Conservation (phyloP, 2,888 invertebrate genomes). For the Amblyjoppa proteus region DNA sequence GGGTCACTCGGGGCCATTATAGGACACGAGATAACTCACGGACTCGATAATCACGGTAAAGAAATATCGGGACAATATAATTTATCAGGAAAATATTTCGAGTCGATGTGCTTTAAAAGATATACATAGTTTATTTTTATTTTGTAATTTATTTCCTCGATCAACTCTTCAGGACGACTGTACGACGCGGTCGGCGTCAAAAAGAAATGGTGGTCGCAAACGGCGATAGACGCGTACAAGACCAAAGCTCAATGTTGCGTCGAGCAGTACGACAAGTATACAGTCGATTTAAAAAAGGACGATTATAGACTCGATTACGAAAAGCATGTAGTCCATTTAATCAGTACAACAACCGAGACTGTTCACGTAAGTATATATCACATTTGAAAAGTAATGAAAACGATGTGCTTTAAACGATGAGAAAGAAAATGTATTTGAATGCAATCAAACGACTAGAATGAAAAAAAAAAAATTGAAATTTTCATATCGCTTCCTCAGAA, state of each 20-base stretch:
- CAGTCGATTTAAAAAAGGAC: neutral
- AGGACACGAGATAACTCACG: neutral
- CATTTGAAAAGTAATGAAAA: neutral
- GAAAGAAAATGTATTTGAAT: too few species aligned
- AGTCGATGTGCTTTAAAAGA: too few species aligned
- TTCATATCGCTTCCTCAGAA: too few species aligned
- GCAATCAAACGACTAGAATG: too few species aligned
- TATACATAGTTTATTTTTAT: neutral
- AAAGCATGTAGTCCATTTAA: conserved; percentile 83
- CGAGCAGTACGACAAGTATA: conserved; percentile 88
- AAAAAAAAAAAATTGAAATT: too few species aligned
- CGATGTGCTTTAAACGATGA: too few species aligned
- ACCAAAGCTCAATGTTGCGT: conserved; percentile 89
- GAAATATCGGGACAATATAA: neutral
- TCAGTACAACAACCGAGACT: conserved; percentile 80
- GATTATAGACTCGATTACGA: too few species aligned
- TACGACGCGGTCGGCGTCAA: conserved; percentile 93
- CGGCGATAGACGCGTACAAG: conserved; percentile 88
- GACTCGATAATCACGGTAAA: neutral
- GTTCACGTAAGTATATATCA: neutral
- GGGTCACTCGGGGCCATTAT: neutral
- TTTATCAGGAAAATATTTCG: neutral
- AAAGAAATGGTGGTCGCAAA: conserved; percentile 89
- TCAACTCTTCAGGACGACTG: conserved; percentile 87
- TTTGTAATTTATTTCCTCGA: too few species aligned